Evolutionary conservation across 2,888 invertebrate species (phyloP), one percentile per base, ranked within the genome.

Genomic region (Tubulanus polymorphus): DNA sequence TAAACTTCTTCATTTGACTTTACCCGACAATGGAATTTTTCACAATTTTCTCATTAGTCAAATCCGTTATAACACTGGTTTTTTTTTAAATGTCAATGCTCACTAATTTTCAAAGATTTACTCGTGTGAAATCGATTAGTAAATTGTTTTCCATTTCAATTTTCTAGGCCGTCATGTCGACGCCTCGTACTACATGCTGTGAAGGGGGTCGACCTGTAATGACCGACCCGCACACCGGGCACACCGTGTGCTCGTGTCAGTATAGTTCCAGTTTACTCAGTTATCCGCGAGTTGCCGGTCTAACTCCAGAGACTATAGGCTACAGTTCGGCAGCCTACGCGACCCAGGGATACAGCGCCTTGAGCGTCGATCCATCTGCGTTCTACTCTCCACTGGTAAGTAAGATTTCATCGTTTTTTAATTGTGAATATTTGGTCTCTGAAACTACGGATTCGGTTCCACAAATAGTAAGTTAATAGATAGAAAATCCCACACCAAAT

Each of bases 311-410:
- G 47, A 68, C 75, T 29, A 76, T 76, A 61, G n/a, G n/a, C n/a
- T 68, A 69, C 8, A 56, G 55, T 15, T 74, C 74, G 25, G 66
- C 66, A 46, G 65, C 66, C 8, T 72, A 72, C 54, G 56, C 56
- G 28, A 69, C 74, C 28, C 76, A 76, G 57, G 74, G 76, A 6
- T 41, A 41, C 15, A 23, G 41, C 20, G 41, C 41, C 18, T 23
- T 41, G 20, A 72, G 76, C 1, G 67, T 76, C 79, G 79, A 79
- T 48, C 92, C 92, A 74, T 93, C 93, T 50, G 93, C 93, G 55
- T 94, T 94, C 83, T 93, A 93, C 82, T 91, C 93, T 62, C 92
- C 93, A 67, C 80, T 94, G 88, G 93, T 94, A 85, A 88, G 93
- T 73, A 18, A 18, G 3, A 15, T 41, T 41, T 20, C 41, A 41